Evolutionary conservation across 2,113 vertebrate genomes (phyloP).

Genomic region (Catharus minimus): DNA sequence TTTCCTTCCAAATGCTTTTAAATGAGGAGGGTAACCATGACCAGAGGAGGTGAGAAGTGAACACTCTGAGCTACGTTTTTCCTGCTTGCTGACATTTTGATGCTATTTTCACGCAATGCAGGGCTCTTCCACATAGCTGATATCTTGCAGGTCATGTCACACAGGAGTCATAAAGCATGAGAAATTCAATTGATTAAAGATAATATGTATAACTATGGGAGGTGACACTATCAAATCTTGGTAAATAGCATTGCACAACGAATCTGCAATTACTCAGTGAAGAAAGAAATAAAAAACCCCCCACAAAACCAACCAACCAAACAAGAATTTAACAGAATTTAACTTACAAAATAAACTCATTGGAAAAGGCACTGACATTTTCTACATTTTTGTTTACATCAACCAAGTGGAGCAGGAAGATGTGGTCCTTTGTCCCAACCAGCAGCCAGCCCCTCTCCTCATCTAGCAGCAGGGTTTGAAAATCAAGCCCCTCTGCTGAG

Average conservation of each 20-base stretch:
- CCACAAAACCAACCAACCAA: neutral
- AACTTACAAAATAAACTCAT: neutral
- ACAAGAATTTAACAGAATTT: neutral
- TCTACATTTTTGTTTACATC: conserved; percentile 87
- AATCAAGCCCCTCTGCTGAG: conserved; percentile 85
- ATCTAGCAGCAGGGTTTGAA: conserved; percentile 91
- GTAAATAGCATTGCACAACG: neutral
- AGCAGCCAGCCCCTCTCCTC: conserved; percentile 90
- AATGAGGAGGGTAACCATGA: neutral
- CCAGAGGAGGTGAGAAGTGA: neutral
- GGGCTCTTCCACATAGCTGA: neutral
- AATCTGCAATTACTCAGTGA: neutral
- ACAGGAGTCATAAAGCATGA: neutral
- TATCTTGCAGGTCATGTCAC: neutral
- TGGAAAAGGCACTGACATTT: conserved; percentile 81
- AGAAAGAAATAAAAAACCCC: neutral
- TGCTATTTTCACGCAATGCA: neutral
- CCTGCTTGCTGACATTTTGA: neutral
- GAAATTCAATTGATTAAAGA: neutral
- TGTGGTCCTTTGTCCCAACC: conserved; percentile 88
- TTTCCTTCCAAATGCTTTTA: neutral
- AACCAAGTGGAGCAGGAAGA: conserved; percentile 89
- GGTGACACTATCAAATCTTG: neutral
- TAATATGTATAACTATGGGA: neutral
- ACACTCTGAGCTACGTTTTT: neutral